Evolutionary conservation across 2,797 vertebrate species (phyloP).

Genomic region (Tragopan temminckii): DNA sequence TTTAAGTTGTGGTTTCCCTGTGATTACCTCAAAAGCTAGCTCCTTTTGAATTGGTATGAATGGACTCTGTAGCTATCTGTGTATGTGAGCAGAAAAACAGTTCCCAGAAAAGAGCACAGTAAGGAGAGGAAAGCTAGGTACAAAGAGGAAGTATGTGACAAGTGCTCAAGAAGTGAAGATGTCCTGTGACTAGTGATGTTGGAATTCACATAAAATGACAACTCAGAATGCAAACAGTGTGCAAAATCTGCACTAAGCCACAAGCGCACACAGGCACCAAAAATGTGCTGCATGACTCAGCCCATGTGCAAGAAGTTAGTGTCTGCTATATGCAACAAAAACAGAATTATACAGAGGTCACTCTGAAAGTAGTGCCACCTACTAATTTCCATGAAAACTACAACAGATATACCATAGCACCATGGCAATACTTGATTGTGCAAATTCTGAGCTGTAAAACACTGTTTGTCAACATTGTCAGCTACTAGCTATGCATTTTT

Average conservation of each 20-base stretch:
- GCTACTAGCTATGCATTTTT: too few species aligned
- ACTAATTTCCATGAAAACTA: too few species aligned
- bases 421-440: too few species aligned
- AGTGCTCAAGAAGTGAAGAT: background rate
- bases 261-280: background rate
- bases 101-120: background rate
- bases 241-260: background rate
- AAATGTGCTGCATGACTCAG: too few species aligned
- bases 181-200: background rate
- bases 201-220: background rate
- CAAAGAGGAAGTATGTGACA: background rate
- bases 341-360: too few species aligned
- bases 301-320: too few species aligned
- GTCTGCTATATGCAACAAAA: too few species aligned
- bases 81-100: accelerated
- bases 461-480: too few species aligned
- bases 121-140: background rate
- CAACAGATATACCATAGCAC: too few species aligned
- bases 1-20: background rate
- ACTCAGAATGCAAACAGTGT: background rate
- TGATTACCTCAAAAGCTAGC: background rate
- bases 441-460: too few species aligned
- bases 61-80: background rate
- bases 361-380: too few species aligned
- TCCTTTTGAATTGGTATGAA: background rate